A percentile compares a stretch with the other conserved stretches of the same genome.
These are phyloP conservation scores for Syritta pipiens DNA, from an alignment of 2,888 invertebrate genomes.

Conservation along the genomic window DNA sequence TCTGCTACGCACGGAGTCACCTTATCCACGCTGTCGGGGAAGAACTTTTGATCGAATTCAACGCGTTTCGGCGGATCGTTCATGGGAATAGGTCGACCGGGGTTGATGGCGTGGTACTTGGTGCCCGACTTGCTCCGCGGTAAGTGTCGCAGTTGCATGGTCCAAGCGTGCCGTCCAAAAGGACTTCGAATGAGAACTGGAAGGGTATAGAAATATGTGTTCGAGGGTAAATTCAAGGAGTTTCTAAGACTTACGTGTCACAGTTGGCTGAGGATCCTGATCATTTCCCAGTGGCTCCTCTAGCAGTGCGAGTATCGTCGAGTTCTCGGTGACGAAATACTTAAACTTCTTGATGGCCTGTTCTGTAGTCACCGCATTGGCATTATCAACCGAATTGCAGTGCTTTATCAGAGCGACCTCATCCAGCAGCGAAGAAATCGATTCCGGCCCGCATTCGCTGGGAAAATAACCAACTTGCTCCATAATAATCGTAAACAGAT, in stretches of 20 bases:
- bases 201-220: not conserved
- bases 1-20: conserved; percentile 93
- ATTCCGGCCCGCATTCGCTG: conserved; percentile 90
- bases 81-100: conserved; percentile 88
- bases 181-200: conserved; percentile 91
- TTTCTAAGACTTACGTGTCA: conserved; percentile 81
- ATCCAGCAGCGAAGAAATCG: conserved; percentile 91
- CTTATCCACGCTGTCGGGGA: conserved; percentile 89
- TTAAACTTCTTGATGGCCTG: conserved; percentile 86
- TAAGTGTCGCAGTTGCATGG: conserved; percentile 91
- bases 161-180: conserved; percentile 97
- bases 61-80: conserved; percentile 84
- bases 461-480: conserved; percentile 94
- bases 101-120: conserved; percentile 81
- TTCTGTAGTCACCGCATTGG: conserved; percentile 76
- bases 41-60: conserved; percentile 86
- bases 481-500: conserved; percentile 92
- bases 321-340: conserved; percentile 95
- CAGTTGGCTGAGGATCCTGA: conserved; percentile 95
- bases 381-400: conserved; percentile 82
- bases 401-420: conserved; percentile 90
- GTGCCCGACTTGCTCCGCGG: conserved; percentile 89
- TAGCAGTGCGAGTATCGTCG: conserved; percentile 91
- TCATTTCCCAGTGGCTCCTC: conserved; percentile 96
- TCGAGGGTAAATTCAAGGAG: not conserved